Percentiles rank a stretch among this genome's conserved stretches.
These are phyloP conservation scores for Biston betularia DNA, from an alignment of 2,888 invertebrate species.

Conservation along the genomic window DNA sequence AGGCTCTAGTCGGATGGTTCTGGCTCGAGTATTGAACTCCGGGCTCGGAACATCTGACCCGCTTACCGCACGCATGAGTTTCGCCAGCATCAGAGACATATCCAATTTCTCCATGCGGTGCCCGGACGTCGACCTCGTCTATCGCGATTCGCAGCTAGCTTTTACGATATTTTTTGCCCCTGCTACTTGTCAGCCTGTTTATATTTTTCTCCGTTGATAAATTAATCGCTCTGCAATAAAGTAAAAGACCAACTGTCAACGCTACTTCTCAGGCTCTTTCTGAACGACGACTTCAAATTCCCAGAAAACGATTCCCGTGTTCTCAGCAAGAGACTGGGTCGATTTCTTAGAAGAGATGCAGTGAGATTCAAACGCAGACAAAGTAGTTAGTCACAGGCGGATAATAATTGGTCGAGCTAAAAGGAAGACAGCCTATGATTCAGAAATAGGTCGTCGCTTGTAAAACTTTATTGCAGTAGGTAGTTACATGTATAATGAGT, in stretches of 20 bases:
- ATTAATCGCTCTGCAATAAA: constrained; percentile 16
- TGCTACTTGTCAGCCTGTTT: constrained; percentile 5
- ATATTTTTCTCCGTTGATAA: constrained; percentile 18
- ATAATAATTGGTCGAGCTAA: constrained; percentile 43
- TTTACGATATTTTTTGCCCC: constrained; percentile 37
- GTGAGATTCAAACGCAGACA: constrained; percentile 35
- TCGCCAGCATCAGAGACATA: constrained; percentile 65
- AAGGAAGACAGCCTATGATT: constrained; percentile 38
- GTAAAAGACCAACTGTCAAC: constrained; percentile 44
- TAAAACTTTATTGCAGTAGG: constrained; percentile 35
- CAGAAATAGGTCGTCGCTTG: constrained; percentile 46
- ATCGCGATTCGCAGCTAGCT: constrained; percentile 47
- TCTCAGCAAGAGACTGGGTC: constrained; percentile 64
- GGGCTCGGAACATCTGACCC: constrained; percentile 60
- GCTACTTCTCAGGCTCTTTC: constrained; percentile 54
- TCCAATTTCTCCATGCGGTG: constrained; percentile 64
- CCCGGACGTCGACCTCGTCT: constrained; percentile 66
- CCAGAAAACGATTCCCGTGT: constrained; percentile 64
- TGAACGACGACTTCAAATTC: constrained; percentile 63
- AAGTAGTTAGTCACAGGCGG: constrained; percentile 39
- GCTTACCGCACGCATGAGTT: constrained; percentile 60
- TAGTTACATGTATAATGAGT: constrained; percentile 3
- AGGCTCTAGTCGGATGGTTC: constrained; percentile 57
- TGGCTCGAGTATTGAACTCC: constrained; percentile 71
- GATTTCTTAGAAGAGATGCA: constrained; percentile 65